Conservation (phyloP, 1,140 invertebrate genomes). For the Heliothis subflexa region DNA sequence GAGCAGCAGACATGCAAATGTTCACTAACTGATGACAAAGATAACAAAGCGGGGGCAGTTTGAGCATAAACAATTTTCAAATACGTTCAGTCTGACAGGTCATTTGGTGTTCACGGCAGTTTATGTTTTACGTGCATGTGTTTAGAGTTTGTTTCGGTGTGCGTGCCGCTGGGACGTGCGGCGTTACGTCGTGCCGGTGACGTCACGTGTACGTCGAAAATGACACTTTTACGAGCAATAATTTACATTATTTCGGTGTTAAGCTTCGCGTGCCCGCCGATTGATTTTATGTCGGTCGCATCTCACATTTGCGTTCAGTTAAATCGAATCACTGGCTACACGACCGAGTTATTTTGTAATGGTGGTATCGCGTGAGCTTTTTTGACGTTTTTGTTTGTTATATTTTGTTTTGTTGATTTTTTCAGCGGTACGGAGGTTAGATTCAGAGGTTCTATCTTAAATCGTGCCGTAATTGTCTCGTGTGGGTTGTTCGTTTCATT, state of each 20-base stretch:
- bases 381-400: slow-evolving; percentile 49
- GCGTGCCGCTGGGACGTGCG: slow-evolving; percentile 11
- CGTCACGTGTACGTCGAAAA: slow-evolving; percentile 80
- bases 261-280: slow-evolving; percentile 80
- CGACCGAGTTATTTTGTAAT: slow-evolving; percentile 80
- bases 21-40: slow-evolving; percentile 70
- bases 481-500: neutral
- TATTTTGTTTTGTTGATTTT: slow-evolving; percentile 42
- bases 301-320: slow-evolving; percentile 77
- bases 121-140: slow-evolving; percentile 49
- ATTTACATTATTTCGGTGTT: slow-evolving; percentile 84
- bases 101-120: slow-evolving; percentile 51
- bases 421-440: slow-evolving; percentile 7
- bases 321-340: slow-evolving; percentile 81
- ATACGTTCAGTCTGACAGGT: slow-evolving; percentile 39
- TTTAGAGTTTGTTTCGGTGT: slow-evolving; percentile 59
- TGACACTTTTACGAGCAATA: slow-evolving; percentile 84
- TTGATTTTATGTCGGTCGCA: slow-evolving; percentile 83
- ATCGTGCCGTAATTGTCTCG: slow-evolving; percentile 22
- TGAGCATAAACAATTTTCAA: slow-evolving; percentile 65
- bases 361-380: slow-evolving; percentile 75
- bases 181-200: slow-evolving; percentile 58
- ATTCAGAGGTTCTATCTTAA: slow-evolving; percentile 6
- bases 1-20: slow-evolving; percentile 70
- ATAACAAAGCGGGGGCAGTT: slow-evolving; percentile 75